Percentiles rank a stretch among this genome's conserved stretches.
These are phyloP conservation scores for Melanostoma scalare DNA, from an alignment of 2,888 invertebrate genomes.

Conservation along the genomic window DNA sequence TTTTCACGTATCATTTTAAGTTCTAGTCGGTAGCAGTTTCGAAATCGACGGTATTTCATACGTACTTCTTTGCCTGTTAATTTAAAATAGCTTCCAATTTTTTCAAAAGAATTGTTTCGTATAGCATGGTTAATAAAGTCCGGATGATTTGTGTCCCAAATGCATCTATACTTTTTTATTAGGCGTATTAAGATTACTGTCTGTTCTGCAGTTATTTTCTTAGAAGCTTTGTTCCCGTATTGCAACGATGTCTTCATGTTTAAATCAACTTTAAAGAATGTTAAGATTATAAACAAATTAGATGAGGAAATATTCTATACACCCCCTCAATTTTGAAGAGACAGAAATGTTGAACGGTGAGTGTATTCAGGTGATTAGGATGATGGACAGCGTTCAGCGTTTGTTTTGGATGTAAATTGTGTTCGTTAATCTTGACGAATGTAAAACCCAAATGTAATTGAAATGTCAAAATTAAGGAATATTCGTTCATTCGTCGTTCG, in stretches of 20 bases:
- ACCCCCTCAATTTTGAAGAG: neutral
- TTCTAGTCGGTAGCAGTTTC: slow-evolving; percentile 38
- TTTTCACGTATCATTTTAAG: slow-evolving; percentile 25
- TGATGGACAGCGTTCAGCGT: neutral
- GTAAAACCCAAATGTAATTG: no score
- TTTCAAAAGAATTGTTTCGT: slow-evolving; percentile 24
- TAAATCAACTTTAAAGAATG: slow-evolving; percentile 29
- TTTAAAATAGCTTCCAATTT: slow-evolving; percentile 50
- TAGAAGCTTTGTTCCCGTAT: slow-evolving; percentile 17
- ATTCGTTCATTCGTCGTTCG: no score
- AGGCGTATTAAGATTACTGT: slow-evolving; percentile 52
- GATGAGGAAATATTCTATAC: slow-evolving; percentile 31
- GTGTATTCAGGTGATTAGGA: neutral
- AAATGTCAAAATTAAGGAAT: no score
- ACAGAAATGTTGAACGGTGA: slow-evolving; percentile 14
- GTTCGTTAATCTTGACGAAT: no score
- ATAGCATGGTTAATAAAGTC: slow-evolving; percentile 21
- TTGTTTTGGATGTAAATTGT: no score
- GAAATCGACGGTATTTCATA: slow-evolving; percentile 36
- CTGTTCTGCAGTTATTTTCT: slow-evolving; percentile 49
- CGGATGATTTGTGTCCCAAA: slow-evolving; percentile 29
- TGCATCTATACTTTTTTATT: slow-evolving; percentile 47
- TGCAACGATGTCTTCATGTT: neutral
- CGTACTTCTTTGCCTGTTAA: slow-evolving; percentile 29
- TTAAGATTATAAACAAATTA: slow-evolving; percentile 36